These are phyloP conservation scores for Antheraea pernyi DNA, from an alignment of 1,140 invertebrate species.

Conservation along the genomic window DNA sequence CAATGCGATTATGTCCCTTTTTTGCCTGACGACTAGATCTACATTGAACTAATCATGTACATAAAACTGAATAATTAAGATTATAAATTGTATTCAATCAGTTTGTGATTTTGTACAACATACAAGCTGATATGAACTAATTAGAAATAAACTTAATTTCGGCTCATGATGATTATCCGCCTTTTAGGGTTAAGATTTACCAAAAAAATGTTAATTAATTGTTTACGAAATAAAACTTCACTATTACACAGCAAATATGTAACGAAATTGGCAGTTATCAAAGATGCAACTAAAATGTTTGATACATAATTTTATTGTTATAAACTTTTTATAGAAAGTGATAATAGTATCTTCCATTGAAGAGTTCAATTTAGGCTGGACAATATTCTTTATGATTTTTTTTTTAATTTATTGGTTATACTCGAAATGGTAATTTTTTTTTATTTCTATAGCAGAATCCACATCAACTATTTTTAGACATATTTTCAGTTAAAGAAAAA, in stretches of 20 bases:
- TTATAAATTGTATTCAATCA: conserved; percentile 10
- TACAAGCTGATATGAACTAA: conserved; percentile 22
- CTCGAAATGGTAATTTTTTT: neutral
- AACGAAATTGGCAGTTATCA: conserved; percentile 2
- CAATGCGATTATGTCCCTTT: neutral
- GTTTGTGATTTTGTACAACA: conserved; percentile 7
- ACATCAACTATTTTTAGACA: neutral
- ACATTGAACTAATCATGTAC: neutral
- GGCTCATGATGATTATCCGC: conserved; percentile 72
- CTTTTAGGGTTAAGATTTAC: conserved; percentile 69
- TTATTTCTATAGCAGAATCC: neutral
- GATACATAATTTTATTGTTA: neutral
- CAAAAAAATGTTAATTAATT: conserved; percentile 21
- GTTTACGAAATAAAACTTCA: conserved; percentile 4
- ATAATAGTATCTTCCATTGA: neutral
- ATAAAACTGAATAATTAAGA: conserved; percentile 1
- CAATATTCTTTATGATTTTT: neutral
- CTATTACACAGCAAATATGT: neutral
- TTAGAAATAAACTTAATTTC: conserved; percentile 33
- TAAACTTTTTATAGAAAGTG: neutral
- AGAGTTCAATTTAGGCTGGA: neutral
- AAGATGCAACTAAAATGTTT: neutral
- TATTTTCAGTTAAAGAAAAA: neutral
- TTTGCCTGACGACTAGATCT: no score
- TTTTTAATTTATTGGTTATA: neutral